Conservation (phyloP, 2,888 invertebrate species). For the Pachliopta kotzebuea region DNA sequence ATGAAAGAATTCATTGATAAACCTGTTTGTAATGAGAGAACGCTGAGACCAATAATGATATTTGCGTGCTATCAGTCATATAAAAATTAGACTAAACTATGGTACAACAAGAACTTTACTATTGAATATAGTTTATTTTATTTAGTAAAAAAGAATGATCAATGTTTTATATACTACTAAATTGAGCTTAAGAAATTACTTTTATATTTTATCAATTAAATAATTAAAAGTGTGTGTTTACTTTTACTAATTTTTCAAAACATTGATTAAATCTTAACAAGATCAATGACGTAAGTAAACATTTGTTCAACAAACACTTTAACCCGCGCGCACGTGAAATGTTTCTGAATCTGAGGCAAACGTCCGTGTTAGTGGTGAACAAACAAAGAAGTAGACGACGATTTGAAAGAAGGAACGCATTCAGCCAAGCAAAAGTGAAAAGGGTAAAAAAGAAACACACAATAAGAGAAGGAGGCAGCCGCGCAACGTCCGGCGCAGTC, state of each 20-base stretch:
- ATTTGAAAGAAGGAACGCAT: conserved; percentile 59
- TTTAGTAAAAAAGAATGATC: too few species aligned
- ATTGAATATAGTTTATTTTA: too few species aligned
- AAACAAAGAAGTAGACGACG: conserved; percentile 57
- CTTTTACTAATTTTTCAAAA: not conserved
- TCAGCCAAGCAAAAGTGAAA: conserved; percentile 59
- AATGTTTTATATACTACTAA: too few species aligned
- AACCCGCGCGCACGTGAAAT: conserved; percentile 32
- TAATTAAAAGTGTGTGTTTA: not conserved
- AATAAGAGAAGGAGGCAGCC: conserved; percentile 59
- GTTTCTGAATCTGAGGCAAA: conserved; percentile 56
- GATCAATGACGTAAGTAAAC: not conserved
- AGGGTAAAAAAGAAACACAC: conserved; percentile 62
- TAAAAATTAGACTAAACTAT: conserved; percentile 1
- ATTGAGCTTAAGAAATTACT: not conserved
- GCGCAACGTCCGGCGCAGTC: conserved; percentile 57
- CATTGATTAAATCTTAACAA: not conserved
- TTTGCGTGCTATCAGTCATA: conserved; percentile 13
- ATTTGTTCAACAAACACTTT: conserved; percentile 23
- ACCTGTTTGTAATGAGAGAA: conserved; percentile 23
- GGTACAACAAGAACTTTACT: too few species aligned
- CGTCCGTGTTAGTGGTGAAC: conserved; percentile 57
- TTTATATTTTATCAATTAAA: not conserved
- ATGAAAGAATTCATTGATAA: conserved; percentile 20
- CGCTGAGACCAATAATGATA: conserved; percentile 11